phyloP scores from a whole-genome alignment of 2,888 invertebrate species.

The Scaptomyza reducta region DNA sequence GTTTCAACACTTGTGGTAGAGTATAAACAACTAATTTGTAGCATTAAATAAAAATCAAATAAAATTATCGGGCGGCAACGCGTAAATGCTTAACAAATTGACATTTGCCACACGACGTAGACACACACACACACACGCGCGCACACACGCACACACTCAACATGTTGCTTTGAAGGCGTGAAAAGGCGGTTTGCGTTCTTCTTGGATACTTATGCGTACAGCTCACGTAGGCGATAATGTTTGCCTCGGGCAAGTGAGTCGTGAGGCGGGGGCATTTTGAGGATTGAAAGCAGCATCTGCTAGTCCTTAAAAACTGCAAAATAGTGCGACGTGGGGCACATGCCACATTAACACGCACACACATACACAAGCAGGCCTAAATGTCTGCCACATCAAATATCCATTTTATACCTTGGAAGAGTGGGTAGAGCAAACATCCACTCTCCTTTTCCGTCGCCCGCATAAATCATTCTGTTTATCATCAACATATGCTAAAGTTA shows the following conservation, averaged over 20 bases:
- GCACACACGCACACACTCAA: constrained; percentile 17
- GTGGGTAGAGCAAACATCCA: constrained; percentile 22
- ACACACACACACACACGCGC: constrained; percentile 19
- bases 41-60: constrained; percentile 81
- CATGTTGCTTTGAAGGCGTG: constrained; percentile 47
- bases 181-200: constrained; percentile 40
- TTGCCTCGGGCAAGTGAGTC: constrained; percentile 68
- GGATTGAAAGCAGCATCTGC: constrained; percentile 30
- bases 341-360: constrained; percentile 11
- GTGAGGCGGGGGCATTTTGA: background rate
- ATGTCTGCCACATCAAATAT: constrained; percentile 33
- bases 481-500: constrained; percentile 45
- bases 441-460: background rate
- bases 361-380: constrained; percentile 37
- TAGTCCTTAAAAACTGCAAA: constrained; percentile 76
- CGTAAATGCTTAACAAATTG: constrained; percentile 82
- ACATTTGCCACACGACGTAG: constrained; percentile 57
- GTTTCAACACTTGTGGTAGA: background rate
- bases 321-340: constrained; percentile 70
- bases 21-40: constrained; percentile 79
- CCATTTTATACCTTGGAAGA: constrained; percentile 19
- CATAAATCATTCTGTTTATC: constrained; percentile 53
- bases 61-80: constrained; percentile 79
- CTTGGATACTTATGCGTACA: constrained; percentile 67
- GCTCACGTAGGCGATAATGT: constrained; percentile 81